A percentile compares a stretch with the other conserved stretches of the same genome.
These are phyloP conservation scores for Acrocera orbiculus DNA, from an alignment of 2,888 invertebrate genomes.

Conservation along the genomic window DNA sequence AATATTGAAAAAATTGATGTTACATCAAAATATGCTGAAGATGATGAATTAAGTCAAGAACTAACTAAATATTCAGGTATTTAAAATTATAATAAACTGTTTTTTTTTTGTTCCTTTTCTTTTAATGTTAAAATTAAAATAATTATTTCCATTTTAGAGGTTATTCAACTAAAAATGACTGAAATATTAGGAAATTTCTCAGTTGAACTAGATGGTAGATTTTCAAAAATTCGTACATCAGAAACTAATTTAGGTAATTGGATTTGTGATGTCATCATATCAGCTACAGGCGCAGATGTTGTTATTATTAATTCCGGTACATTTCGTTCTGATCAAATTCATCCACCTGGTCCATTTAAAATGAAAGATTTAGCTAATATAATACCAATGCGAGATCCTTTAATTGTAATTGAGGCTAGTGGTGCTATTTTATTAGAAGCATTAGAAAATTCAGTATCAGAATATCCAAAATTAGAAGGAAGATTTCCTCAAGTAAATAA, in stretches of 20 bases:
- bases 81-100: neutral
- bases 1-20: conserved; percentile 53
- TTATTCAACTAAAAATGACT: conserved; percentile 69
- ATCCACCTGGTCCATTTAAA: conserved; percentile 69
- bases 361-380: conserved; percentile 67
- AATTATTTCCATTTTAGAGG: conserved; percentile 33
- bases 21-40: conserved; percentile 51
- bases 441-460: conserved; percentile 69
- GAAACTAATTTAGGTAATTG: conserved; percentile 85
- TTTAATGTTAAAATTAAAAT: neutral
- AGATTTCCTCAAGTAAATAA: conserved; percentile 56
- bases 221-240: conserved; percentile 55
- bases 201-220: conserved; percentile 75
- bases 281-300: conserved; percentile 70
- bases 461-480: conserved; percentile 75
- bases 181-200: conserved; percentile 66
- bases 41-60: conserved; percentile 47
- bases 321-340: conserved; percentile 34
- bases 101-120: conserved; percentile 1
- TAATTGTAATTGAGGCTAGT: conserved; percentile 56
- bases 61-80: conserved; percentile 46
- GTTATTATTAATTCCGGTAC: conserved; percentile 66
- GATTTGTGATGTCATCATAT: conserved; percentile 65
- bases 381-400: conserved; percentile 70
- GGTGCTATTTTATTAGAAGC: conserved; percentile 51